phyloP scores from a whole-genome alignment of 2,113 vertebrate genomes.

The Tringa solitaria region DNA sequence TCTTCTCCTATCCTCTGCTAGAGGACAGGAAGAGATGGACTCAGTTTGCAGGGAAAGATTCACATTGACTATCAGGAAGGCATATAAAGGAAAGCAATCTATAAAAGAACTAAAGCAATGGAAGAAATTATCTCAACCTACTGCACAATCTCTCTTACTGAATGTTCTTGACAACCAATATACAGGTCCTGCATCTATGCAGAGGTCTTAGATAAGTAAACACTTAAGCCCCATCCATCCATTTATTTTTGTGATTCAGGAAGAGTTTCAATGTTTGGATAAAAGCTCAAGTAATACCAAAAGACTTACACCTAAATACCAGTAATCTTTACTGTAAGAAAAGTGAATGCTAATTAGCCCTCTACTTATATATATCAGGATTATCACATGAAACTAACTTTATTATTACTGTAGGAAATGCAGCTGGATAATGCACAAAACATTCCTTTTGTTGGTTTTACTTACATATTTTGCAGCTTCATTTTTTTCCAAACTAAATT shows the following conservation, averaged over 20 bases:
- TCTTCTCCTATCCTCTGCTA: not conserved
- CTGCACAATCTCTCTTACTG: not conserved
- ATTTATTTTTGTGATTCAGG: not conserved
- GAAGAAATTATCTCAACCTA: not conserved
- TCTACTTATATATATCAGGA: not conserved
- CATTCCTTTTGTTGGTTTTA: not conserved
- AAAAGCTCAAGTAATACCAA: not conserved
- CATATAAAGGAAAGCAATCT: not conserved
- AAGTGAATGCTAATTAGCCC: not conserved
- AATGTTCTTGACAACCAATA: not conserved
- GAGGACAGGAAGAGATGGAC: accelerated
- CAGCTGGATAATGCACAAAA: not conserved
- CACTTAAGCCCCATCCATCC: not conserved
- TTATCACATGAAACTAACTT: not conserved
- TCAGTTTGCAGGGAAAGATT: not conserved
- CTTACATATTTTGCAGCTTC: not conserved
- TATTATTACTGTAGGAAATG: not conserved
- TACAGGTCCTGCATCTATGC: not conserved
- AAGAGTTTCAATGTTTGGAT: not conserved
- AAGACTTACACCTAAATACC: not conserved
- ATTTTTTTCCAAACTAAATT: not conserved
- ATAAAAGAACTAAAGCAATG: not conserved
- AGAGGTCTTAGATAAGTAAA: not conserved
- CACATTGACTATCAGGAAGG: not conserved
- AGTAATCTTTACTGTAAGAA: not conserved